phyloP scores from a whole-genome alignment of 2,888 invertebrate species.

The Agrotis exclamationis region DNA sequence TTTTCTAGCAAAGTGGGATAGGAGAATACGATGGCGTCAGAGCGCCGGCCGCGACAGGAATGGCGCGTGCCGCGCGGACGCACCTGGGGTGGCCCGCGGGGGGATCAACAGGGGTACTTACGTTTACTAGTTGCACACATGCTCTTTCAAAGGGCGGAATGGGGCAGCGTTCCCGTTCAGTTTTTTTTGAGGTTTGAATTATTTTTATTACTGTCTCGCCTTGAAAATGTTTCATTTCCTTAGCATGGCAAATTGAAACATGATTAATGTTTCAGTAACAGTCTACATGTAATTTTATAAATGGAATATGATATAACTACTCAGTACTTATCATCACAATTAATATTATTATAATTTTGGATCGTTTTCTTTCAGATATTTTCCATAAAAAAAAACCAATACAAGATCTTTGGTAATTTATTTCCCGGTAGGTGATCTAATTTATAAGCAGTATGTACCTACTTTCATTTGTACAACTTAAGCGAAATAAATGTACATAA shows the following conservation, averaged over 20 bases:
- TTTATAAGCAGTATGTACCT: too few relatives aligned
- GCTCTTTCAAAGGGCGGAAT: constrained; percentile 87
- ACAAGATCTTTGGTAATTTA: background rate
- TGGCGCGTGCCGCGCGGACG: constrained; percentile 89
- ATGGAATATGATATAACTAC: too few relatives aligned
- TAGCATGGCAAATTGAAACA: too few relatives aligned
- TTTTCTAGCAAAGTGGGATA: constrained; percentile 66
- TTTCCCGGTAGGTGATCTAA: background rate
- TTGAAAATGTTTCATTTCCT: background rate
- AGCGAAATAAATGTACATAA: too few relatives aligned
- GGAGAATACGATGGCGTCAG: constrained; percentile 84
- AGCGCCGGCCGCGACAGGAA: constrained; percentile 88
- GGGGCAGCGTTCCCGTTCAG: constrained; percentile 78
- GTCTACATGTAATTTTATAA: too few relatives aligned
- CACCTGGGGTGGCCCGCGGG: constrained; percentile 89
- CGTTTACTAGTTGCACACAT: constrained; percentile 91
- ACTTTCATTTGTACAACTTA: too few relatives aligned
- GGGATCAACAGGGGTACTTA: constrained; percentile 91
- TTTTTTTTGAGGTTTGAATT: background rate
- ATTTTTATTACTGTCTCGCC: background rate
- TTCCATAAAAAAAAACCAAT: background rate
- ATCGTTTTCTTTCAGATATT: too few relatives aligned
- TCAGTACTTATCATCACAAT: too few relatives aligned
- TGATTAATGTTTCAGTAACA: too few relatives aligned
- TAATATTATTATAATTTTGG: too few relatives aligned